A percentile compares a stretch with the other conserved stretches of the same genome.
phyloP scores from a whole-genome alignment of 1,140 invertebrate genomes.

The Lamellibrachia luymesi region DNA sequence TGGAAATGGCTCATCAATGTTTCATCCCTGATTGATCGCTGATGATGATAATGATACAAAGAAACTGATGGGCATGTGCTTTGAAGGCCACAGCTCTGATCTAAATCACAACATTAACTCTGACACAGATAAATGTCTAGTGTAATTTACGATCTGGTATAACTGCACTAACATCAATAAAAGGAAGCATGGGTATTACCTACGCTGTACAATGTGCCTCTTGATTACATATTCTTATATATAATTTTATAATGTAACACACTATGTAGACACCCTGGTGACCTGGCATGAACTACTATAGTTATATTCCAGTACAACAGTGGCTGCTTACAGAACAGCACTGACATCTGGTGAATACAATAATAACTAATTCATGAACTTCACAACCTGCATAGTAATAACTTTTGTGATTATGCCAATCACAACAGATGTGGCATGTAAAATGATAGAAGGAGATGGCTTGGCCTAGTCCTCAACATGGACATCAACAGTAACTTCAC shows the following conservation, averaged over 20 bases:
- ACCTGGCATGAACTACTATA: background rate
- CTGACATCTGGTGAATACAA: background rate
- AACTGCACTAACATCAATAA: background rate
- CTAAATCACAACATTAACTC: too few species aligned
- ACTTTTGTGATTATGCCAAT: background rate
- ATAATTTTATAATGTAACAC: background rate
- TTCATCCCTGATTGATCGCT: too few species aligned
- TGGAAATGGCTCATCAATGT: too few species aligned
- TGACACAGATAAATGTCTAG: too few species aligned
- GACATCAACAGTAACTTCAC: too few species aligned
- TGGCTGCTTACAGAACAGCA: background rate
- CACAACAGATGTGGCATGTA: background rate
- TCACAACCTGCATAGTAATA: background rate
- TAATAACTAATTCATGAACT: background rate
- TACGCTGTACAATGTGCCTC: background rate
- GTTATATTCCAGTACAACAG: background rate
- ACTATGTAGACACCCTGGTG: background rate
- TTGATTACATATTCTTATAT: background rate
- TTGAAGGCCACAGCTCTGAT: too few species aligned
- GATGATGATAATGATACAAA: too few species aligned
- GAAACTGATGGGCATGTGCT: too few species aligned
- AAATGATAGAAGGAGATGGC: too few species aligned
- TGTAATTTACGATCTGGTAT: too few species aligned
- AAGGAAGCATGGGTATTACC: background rate
- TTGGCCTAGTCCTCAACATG: too few species aligned